phyloP scores from a whole-genome alignment of 2,888 invertebrate genomes.

The Eutolmus rufibarbis region DNA sequence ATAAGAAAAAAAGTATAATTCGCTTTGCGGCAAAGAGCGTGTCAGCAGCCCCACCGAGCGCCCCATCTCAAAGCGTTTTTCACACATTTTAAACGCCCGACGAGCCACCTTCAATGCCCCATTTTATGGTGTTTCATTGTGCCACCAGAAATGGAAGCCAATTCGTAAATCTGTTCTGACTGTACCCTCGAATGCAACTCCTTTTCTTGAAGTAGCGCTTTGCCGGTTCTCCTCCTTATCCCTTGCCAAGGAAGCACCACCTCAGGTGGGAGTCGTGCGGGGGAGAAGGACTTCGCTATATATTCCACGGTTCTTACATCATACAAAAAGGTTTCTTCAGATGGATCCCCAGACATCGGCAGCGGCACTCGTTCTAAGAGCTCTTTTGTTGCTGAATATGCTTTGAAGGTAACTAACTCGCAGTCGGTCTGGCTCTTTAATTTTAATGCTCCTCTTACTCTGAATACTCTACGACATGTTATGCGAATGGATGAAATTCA shows the following conservation, averaged over 20 bases:
- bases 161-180: slow-evolving; percentile 4
- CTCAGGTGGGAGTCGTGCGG: not conserved
- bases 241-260: not conserved
- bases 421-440: not conserved
- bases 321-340: not conserved
- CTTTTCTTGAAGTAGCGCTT: not conserved
- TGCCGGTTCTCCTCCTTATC: not conserved
- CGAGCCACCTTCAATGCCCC: not conserved
- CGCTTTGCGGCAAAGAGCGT: not conserved
- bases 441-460: not conserved
- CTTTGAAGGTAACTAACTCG: slow-evolving; percentile 2
- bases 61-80: not conserved
- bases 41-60: not conserved
- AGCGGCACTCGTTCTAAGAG: not conserved
- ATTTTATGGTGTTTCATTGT: slow-evolving; percentile 28
- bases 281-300: not conserved
- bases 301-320: not conserved
- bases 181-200: not conserved
- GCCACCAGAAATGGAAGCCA: slow-evolving; percentile 7
- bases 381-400: slow-evolving; percentile 7
- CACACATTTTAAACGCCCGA: slow-evolving; percentile 16
- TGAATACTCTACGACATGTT: not conserved
- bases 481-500: not conserved
- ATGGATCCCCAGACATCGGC: not conserved
- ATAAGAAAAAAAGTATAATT: slow-evolving; percentile 9